phyloP scores from a whole-genome alignment of 2,888 invertebrate genomes.

The Oscheius sp. region DNA sequence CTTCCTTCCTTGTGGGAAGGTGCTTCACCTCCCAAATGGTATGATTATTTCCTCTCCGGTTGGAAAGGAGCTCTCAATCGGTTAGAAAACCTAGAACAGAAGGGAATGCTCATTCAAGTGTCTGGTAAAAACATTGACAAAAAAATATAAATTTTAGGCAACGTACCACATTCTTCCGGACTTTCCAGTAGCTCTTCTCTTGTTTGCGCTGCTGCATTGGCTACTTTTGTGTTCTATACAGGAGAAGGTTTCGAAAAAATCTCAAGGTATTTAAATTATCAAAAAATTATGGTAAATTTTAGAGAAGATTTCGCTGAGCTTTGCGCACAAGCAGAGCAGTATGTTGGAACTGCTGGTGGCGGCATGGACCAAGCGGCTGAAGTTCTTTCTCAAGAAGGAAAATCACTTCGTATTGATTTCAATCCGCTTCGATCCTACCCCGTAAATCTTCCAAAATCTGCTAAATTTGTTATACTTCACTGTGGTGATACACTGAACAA shows the following conservation, averaged over 20 bases:
- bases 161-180: slow-evolving; percentile 90
- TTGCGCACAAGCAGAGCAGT: slow-evolving; percentile 88
- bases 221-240: slow-evolving; percentile 78
- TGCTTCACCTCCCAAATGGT: slow-evolving; percentile 77
- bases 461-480: slow-evolving; percentile 91
- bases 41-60: slow-evolving; percentile 92
- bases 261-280: slow-evolving; percentile 32
- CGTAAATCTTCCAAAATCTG: slow-evolving; percentile 83
- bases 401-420: slow-evolving; percentile 80
- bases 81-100: slow-evolving; percentile 32
- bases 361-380: slow-evolving; percentile 99
- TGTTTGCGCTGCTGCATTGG: slow-evolving; percentile 89
- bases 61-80: slow-evolving; percentile 84
- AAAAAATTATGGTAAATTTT: not conserved
- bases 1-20: slow-evolving; percentile 52
- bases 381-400: slow-evolving; percentile 74
- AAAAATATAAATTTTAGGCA: slow-evolving; percentile 70
- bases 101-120: slow-evolving; percentile 59
- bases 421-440: slow-evolving; percentile 82
- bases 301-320: slow-evolving; percentile 79
- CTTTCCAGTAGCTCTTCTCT: slow-evolving; percentile 96
- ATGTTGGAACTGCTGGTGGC: slow-evolving; percentile 96
- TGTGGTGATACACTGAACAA: slow-evolving; percentile 81
- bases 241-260: slow-evolving; percentile 42
- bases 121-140: slow-evolving; percentile 54